phyloP scores from a whole-genome alignment of 1,140 invertebrate genomes.

The Drosophila kepulauana region DNA sequence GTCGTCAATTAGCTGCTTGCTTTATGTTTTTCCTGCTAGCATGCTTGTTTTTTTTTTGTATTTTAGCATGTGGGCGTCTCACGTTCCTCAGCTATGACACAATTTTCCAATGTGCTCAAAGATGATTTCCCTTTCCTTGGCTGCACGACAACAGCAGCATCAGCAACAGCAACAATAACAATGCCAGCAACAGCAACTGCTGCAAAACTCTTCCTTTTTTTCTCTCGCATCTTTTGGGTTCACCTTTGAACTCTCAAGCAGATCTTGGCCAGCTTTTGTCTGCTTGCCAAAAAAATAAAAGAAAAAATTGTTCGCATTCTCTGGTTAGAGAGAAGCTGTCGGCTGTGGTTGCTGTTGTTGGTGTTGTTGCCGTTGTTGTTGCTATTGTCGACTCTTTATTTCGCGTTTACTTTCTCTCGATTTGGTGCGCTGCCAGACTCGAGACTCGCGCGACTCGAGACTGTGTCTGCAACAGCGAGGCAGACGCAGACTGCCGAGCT shows the following conservation, averaged over 20 bases:
- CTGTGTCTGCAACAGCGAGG: background rate
- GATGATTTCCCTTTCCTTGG: constrained; percentile 49
- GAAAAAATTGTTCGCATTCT: constrained; percentile 30
- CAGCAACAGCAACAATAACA: background rate
- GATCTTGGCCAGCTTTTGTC: constrained; percentile 38
- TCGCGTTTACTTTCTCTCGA: constrained; percentile 74
- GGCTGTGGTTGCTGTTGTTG: constrained; percentile 8
- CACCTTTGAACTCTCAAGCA: constrained; percentile 40
- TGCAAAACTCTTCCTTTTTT: constrained; percentile 49
- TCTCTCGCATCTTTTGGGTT: background rate
- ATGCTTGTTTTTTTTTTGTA: background rate
- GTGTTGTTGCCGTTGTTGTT: constrained; percentile 6
- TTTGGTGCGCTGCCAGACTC: constrained; percentile 68
- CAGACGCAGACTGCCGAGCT: constrained; percentile 30
- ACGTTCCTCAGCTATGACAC: constrained; percentile 44
- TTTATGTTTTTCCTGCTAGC: background rate
- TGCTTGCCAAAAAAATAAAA: constrained; percentile 22
- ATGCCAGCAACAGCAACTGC: constrained; percentile 24
- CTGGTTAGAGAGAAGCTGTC: constrained; percentile 24
- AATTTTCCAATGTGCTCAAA: constrained; percentile 27
- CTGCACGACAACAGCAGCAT: constrained; percentile 17
- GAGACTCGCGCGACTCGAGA: constrained; percentile 24
- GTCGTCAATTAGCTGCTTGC: constrained; percentile 27
- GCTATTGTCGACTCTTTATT: constrained; percentile 48
- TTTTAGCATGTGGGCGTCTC: constrained; percentile 29